Conservation (phyloP, 2,888 invertebrate species). For the Tetragnatha montana region DNA sequence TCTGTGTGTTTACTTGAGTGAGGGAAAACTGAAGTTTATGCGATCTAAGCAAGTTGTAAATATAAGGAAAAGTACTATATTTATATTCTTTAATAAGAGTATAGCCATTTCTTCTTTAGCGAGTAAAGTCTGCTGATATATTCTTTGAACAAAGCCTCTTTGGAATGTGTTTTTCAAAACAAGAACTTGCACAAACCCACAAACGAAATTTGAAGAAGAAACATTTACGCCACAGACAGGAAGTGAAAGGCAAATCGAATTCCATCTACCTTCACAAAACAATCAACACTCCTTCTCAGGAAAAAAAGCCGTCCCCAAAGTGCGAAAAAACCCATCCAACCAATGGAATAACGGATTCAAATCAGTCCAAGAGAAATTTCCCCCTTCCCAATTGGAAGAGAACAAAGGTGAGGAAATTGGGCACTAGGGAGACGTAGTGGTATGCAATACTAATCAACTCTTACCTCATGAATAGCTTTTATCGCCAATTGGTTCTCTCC, state of each 20-base stretch:
- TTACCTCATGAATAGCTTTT: neutral
- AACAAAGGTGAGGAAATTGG: neutral
- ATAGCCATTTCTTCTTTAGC: too few relatives aligned
- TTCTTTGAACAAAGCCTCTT: too few relatives aligned
- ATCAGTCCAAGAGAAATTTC: neutral
- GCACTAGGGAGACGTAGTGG: neutral
- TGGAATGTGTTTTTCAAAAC: too few relatives aligned
- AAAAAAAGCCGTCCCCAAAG: neutral
- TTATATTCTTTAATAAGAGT: too few relatives aligned
- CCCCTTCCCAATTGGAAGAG: neutral
- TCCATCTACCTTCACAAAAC: neutral
- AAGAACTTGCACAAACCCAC: too few relatives aligned
- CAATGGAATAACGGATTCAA: neutral
- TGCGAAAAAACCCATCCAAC: neutral
- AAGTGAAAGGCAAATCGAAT: neutral
- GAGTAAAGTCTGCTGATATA: too few relatives aligned
- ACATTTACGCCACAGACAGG: too few relatives aligned
- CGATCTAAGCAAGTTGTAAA: too few relatives aligned
- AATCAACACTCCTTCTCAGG: neutral
- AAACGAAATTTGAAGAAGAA: too few relatives aligned
- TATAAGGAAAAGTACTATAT: too few relatives aligned
- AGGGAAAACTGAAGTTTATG: too few relatives aligned
- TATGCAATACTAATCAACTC: neutral
- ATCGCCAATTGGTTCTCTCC: neutral
- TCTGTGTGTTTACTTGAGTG: too few relatives aligned